These are phyloP conservation scores for Dendropsophus ebraccatus DNA, from an alignment of 2,113 vertebrate species.

Conservation along the genomic window DNA sequence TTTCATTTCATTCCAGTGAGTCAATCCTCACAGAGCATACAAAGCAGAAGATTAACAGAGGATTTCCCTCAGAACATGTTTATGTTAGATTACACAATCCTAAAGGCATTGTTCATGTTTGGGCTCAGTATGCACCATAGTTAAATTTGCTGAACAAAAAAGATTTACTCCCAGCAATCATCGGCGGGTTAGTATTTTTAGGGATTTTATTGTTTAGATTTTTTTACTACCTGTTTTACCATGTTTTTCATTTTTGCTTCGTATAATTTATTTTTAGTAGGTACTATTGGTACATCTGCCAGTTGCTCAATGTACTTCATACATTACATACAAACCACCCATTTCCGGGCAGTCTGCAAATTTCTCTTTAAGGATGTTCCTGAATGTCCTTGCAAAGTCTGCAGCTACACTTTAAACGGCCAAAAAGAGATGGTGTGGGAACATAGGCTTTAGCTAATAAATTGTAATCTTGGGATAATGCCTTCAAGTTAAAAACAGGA, in stretches of 20 bases:
- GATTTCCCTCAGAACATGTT: constrained; percentile 53
- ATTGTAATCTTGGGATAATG: too few species aligned
- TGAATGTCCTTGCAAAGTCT: too few species aligned
- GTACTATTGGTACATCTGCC: background rate
- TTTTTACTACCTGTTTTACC: too few species aligned
- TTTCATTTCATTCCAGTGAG: constrained; percentile 42
- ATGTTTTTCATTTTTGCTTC: background rate
- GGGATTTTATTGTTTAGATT: background rate
- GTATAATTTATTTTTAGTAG: background rate
- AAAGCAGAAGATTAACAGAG: constrained; percentile 52
- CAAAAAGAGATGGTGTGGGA: too few species aligned
- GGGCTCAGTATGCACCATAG: constrained; percentile 4
- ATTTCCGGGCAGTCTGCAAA: too few species aligned
- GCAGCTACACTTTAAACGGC: too few species aligned
- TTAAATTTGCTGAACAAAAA: background rate
- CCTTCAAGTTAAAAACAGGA: too few species aligned
- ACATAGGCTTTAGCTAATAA: too few species aligned
- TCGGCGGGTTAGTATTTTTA: background rate
- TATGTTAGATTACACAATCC: constrained; percentile 52
- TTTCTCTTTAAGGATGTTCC: too few species aligned
- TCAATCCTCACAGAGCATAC: constrained; percentile 44
- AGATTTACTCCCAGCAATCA: constrained; percentile 12
- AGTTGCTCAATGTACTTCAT: too few species aligned
- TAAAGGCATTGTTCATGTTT: constrained; percentile 53
- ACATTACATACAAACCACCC: too few species aligned